Evolutionary conservation across 2,888 invertebrate genomes (phyloP), one percentile per base, ranked within the genome.

Genomic region (Neelides folsomi): DNA sequence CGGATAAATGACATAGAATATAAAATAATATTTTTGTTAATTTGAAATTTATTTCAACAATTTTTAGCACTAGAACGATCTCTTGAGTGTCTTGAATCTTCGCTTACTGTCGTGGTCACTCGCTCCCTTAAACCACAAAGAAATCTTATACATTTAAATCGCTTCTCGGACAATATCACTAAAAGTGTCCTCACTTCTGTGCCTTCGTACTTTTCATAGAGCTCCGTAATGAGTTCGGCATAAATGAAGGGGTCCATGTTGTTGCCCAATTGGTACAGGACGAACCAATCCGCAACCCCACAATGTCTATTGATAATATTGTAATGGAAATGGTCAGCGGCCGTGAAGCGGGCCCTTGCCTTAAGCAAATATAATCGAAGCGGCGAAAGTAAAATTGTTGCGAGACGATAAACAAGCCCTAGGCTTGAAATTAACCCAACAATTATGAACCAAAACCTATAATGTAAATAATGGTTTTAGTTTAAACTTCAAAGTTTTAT

Each of bases 241-340:
- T 54, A 58, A 3, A 51, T 50, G 4, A 58, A 52, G 2, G 56
- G 13, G 20, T 60, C 55, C 60, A 60, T 58, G 40, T 58, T 60
- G 34, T 58, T 57, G 18, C 53, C 15, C 6, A 60, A 45, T 35
- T 60, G 58, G 47, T 60, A 56, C 15, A 60, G 38, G 0, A 58
- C 47, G 47, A 60, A 58, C 60, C 60, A 60, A 16, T 60, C 42
- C 4, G 58, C 60, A 15, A 58, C 56, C 10, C 48, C 52, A 27
- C 46, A 49, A 19, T 50, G 34, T 9, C 9, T 20, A 18, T 47
- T 42, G 37, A 60, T 44, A 12, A 40, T 27, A n/a, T 47, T 42
- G 8, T 45, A 49, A 19, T 50, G 27, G 27, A 27, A 27, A 5
- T 3, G 53, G 16, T 53, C 51, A 13, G 50, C 44, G 1, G 49